Evolutionary conservation across 1,140 invertebrate species (phyloP).

Genomic region (Scaptomyza montana): DNA sequence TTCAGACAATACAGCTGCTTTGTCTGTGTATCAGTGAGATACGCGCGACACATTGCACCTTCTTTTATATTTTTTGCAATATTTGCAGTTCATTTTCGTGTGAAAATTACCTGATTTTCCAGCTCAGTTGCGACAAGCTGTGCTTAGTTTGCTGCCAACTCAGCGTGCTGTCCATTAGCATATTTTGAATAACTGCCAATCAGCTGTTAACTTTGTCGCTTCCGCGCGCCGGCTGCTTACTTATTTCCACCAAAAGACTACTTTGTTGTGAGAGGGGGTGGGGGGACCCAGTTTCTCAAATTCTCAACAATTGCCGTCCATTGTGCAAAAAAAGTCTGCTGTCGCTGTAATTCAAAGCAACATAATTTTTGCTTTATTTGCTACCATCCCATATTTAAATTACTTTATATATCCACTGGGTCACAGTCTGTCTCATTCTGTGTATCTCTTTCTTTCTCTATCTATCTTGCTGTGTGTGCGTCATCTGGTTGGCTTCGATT

Average conservation of each 20-base stretch:
- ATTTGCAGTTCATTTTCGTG: conserved; percentile 53
- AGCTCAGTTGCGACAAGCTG: conserved; percentile 55
- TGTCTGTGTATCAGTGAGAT: conserved; percentile 50
- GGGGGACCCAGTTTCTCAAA: conserved; percentile 13
- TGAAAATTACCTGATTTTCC: conserved; percentile 80
- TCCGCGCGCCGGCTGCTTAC: conserved; percentile 26
- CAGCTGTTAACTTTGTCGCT: conserved; percentile 34
- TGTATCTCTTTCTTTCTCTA: conserved; percentile 17
- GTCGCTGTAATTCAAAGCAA: conserved; percentile 57
- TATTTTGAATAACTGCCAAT: conserved; percentile 54
- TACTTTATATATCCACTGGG: conserved; percentile 68
- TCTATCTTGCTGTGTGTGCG: conserved; percentile 2
- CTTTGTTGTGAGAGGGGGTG: not conserved
- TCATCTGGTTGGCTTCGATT: conserved; percentile 1
- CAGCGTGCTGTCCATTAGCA: conserved; percentile 29
- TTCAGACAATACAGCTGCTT: conserved; percentile 55
- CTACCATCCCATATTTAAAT: conserved; percentile 71
- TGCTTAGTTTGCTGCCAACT: conserved; percentile 10
- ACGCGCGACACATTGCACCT: conserved; percentile 52
- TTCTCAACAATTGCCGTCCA: conserved; percentile 63
- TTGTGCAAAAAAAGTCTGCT: conserved; percentile 57
- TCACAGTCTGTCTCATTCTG: conserved; percentile 28
- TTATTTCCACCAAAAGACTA: conserved; percentile 2
- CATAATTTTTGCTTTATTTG: conserved; percentile 44
- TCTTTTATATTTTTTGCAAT: not conserved